These are phyloP conservation scores for Orius laevigatus DNA, from an alignment of 1,140 invertebrate species.

Conservation along the genomic window DNA sequence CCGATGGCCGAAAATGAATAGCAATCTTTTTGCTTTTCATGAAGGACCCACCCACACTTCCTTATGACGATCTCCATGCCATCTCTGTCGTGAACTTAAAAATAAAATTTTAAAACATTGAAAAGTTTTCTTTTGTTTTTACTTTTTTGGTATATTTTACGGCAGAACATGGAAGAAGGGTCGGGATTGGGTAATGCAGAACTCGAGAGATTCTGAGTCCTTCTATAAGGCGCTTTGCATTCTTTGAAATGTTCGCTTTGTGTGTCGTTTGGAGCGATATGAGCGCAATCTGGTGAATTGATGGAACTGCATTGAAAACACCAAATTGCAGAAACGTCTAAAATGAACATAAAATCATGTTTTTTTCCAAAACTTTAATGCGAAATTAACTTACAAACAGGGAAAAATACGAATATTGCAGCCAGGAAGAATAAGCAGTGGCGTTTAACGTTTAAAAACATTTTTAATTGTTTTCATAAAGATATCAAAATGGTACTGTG, in stretches of 20 bases:
- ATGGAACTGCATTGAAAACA: slow-evolving; percentile 20
- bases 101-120: not conserved
- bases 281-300: slow-evolving; percentile 15
- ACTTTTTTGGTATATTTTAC: slow-evolving; percentile 19
- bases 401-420: not conserved
- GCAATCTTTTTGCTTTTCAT: slow-evolving; percentile 26
- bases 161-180: slow-evolving; percentile 8
- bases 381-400: not conserved
- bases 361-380: not conserved
- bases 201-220: too few species aligned
- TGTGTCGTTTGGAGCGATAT: slow-evolving; percentile 12
- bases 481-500: not conserved
- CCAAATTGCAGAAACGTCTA: slow-evolving; percentile 7
- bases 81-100: slow-evolving; percentile 22
- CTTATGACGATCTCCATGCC: slow-evolving; percentile 30
- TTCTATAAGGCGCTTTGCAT: slow-evolving; percentile 10
- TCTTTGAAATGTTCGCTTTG: slow-evolving; percentile 13
- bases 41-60: slow-evolving; percentile 33
- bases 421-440: not conserved
- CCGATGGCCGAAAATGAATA: slow-evolving; percentile 36
- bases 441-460: too few species aligned
- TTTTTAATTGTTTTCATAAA: not conserved
- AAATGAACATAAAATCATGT: not conserved
- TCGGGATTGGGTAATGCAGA: too few species aligned
- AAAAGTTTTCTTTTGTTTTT: slow-evolving; percentile 2